Evolutionary conservation across 2,797 vertebrate genomes (phyloP), one percentile per base, ranked within the genome.

Genomic region (Chrysocyon brachyurus): DNA sequence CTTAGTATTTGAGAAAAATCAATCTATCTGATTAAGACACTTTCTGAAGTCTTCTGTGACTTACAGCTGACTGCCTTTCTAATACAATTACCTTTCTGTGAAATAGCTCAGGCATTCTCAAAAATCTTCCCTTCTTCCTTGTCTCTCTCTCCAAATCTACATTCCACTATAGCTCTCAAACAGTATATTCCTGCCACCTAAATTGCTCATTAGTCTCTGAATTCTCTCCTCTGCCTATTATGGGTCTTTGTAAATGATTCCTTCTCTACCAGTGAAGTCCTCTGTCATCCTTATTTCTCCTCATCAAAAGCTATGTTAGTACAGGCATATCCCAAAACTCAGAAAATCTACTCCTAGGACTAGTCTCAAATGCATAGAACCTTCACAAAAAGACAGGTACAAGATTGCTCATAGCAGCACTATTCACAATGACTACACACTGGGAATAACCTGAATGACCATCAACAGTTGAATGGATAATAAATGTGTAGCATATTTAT

Each of bases 1-100:
- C 16, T 81, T 17, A 57, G 33, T 33, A 66, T 59, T 40, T 46
- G 22, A 94, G 54, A 93, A 94, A 90, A 96, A 79, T 88, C 63
- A 89, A 49, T 49, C 11, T 21, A 61, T 33, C 12, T 88, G 46
- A 87, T 40, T 81, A 91, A 82, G n/a, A 94, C 22, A 83, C 3
- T 24, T 36, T 56, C 22, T 56, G 57, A 92, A 70, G 36, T 52
- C n/a, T 92, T 92, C 78, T 72, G 15, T 92, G 19, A 66, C 82
- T 92, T 85, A 24, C 12, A 79, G 40, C 21, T 66, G 10, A 66
- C 49, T 66, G n/a, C 1, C 36, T 86, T 75, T 85, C 84, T 52
- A 81, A 16, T 8, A 92, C 3, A 81, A 46, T 40, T 56, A 40
- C 11, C 3, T 72, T 96, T 85, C 73, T 68, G 16, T 68, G 87